Evolutionary conservation across 1,140 invertebrate species (phyloP), one percentile per base, ranked within the genome.

Genomic region (Zaprionus lachaisei): DNA sequence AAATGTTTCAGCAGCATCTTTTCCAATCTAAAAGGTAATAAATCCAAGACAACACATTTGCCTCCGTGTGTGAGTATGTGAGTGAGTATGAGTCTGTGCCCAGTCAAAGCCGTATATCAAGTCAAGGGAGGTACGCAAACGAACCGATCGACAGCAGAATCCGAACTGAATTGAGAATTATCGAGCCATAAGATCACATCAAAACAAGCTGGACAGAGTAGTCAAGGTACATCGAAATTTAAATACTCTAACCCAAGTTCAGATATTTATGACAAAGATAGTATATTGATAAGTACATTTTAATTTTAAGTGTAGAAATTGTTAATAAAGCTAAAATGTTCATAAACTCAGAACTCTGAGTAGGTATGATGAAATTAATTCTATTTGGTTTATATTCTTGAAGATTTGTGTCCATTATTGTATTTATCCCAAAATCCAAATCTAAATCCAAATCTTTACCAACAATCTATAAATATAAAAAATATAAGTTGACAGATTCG

Each of bases 1-100:
- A 66, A 22, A 34, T 55, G 37, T 22, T 75, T 72, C 3, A 54
- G 20, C 67, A 37, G 12, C 73, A 76, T 76, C 26, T 34, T 70
- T 63, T 54, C 34, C 47, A n/a, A 15, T 26, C n/a, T 37, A 37
- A 22, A 28, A 26, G n/a, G 15, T 17, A 38, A 2, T 31, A 38
- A 20, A 41, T 55, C 15, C 4, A 20, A 24, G 3, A 2, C 24
- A 26, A 28, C 49, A 2, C 56, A 47, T 15, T 12, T 1, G 26
- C 28, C 6, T n/a, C 22, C 28, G 3, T 26, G 17, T 26, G 37
- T 26, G 47, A n/a, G 44, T 47, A 11, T 47, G 7, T 17, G 41
- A 7, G 15, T 44, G 2, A 6, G 41, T n/a, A 5, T n/a, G 38
- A 2, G 38, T 60, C 41, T 51, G 31, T 49, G 38, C 2, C 15